These are phyloP conservation scores for Epinotia bilunana DNA, from an alignment of 2,888 invertebrate genomes.

Conservation along the genomic window DNA sequence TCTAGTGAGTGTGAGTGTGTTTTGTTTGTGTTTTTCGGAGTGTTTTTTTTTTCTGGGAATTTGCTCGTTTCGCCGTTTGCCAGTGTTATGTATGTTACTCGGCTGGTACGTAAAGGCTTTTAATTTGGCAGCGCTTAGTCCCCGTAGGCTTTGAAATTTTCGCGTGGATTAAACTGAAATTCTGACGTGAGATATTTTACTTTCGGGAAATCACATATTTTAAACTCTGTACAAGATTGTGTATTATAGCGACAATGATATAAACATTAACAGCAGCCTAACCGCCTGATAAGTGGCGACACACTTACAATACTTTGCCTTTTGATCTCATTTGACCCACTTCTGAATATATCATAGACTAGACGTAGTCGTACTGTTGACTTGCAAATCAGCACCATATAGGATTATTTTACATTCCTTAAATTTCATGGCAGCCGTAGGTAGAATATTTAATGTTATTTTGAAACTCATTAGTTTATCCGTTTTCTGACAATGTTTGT, in stretches of 20 bases:
- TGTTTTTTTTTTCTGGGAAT: conserved; percentile 41
- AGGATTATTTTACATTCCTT: not conserved
- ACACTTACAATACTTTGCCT: no score
- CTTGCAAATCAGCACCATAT: not conserved
- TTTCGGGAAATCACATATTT: conserved; percentile 8
- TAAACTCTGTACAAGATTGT: conserved; percentile 1
- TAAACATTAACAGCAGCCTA: not conserved
- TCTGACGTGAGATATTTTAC: conserved; percentile 31
- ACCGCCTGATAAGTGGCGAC: not conserved
- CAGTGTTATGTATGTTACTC: conserved; percentile 24
- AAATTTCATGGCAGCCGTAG: not conserved
- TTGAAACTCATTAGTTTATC: no score
- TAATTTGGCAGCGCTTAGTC: conserved; percentile 39
- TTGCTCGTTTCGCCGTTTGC: conserved; percentile 10
- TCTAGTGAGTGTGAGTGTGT: conserved; percentile 52
- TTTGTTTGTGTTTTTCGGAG: conserved; percentile 54
- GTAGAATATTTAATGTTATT: no score
- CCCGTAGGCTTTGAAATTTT: conserved; percentile 24
- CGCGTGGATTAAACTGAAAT: conserved; percentile 31
- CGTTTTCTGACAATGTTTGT: no score
- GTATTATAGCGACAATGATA: not conserved
- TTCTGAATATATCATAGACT: not conserved
- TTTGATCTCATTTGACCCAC: not conserved
- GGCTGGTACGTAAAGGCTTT: conserved; percentile 32
- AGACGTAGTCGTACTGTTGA: not conserved